Conservation (phyloP, 2,888 invertebrate species). For the Ochropleura plecta region DNA sequence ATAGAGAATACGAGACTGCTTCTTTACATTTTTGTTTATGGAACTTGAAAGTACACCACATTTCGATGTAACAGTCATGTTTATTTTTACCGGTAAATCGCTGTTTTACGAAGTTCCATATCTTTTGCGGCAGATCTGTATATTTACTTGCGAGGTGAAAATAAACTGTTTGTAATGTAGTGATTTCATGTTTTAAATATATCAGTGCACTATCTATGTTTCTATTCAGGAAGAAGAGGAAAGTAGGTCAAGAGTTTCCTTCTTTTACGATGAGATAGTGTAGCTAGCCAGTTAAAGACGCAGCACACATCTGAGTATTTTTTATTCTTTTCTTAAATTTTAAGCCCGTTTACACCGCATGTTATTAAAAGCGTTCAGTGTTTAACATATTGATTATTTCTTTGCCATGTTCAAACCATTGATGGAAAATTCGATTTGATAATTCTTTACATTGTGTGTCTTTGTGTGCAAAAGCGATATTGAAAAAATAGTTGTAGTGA, state of each 20-base stretch:
- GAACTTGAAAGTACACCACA: neutral
- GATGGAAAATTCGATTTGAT: too few relatives aligned
- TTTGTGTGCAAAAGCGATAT: too few relatives aligned
- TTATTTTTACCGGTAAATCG: constrained; percentile 28
- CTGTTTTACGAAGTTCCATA: constrained; percentile 8
- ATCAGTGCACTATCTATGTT: neutral
- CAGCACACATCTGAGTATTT: too few relatives aligned
- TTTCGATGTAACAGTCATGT: constrained; percentile 16
- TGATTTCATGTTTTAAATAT: constrained; percentile 14
- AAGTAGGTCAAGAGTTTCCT: constrained; percentile 3
- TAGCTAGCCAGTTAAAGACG: neutral
- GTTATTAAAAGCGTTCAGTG: too few relatives aligned
- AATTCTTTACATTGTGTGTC: too few relatives aligned
- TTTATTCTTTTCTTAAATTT: neutral
- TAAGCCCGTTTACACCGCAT: too few relatives aligned
- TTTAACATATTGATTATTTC: too few relatives aligned
- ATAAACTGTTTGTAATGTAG: neutral
- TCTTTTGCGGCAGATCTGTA: constrained; percentile 25
- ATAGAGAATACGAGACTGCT: neutral
- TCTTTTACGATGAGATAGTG: neutral
- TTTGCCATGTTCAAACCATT: too few relatives aligned
- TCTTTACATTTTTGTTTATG: neutral
- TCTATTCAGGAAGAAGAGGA: neutral
- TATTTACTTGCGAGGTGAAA: constrained; percentile 17
- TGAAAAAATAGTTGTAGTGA: too few relatives aligned